Base-by-base conservation (phyloP, 1,140 invertebrate species). In the Meloidogyne floridensis region DNA sequence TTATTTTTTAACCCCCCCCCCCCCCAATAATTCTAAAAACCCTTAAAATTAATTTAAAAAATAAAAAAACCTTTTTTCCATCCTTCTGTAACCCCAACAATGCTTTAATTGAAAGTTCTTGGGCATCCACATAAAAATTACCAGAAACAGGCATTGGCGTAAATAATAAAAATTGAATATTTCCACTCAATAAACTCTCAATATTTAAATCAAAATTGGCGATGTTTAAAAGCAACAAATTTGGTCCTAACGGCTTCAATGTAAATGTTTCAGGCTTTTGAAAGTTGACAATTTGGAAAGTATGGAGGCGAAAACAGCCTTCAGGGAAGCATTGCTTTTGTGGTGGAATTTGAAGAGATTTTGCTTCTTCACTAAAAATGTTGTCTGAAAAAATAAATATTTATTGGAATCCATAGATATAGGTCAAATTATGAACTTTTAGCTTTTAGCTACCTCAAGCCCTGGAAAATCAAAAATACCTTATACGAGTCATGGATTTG, bases 291-390 rank as follows among this genome's bases (percentile, higher is more conserved):
- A 86, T 85, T 8, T 72, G 74, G 59, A 86, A 87, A 10, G 70
- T 82, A 65, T 86, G 80, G 10, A 87, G 56, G n/a, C 73, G n/a
- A 42, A 86, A 86, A 53, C 85, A 86, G 20, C 85, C 85, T 84
- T 86, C 85, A 20, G 65, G 81, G 86, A 86, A 86, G 71, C 85
- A 86, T 75, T 86, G 85, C 56, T 84, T 87, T 51, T 87, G 82
- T 2, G 86, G 76, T 4, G 56, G 47, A 72, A 86, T 86, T 84
- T 82, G 73, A 47, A 87, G 53, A 8, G 59, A 53, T 77, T 87
- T 78, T 3, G 84, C 86, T 65, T 87, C 80, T 51, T 86, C 70
- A 47, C 69, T 80, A 51, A 86, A 87, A 43, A 86, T 81, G 51
- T 56, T 85, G 13, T 87, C 85, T 86, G 47, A 53, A 84, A 84